A percentile compares a stretch with the other conserved stretches of the same genome.
phyloP scores from a whole-genome alignment of 1,140 invertebrate genomes.

The Tachypleus tridentatus region DNA sequence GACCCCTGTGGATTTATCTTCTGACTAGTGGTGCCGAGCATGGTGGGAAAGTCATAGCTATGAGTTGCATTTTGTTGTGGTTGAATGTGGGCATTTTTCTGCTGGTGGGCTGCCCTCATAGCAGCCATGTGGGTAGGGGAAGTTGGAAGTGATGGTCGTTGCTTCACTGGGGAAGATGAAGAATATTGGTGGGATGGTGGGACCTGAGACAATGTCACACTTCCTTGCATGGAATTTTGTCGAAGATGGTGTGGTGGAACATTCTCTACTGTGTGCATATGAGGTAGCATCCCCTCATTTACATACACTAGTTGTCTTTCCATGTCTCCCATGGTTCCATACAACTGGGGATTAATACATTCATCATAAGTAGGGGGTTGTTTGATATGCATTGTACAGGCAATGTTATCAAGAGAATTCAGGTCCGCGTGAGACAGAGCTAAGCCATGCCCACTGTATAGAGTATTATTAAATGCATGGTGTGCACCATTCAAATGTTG shows the following conservation, averaged over 20 bases:
- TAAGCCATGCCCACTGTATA: conserved; percentile 26
- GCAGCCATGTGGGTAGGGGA: conserved; percentile 91
- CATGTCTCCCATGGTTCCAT: conserved; percentile 5
- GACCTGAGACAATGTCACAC: conserved; percentile 40
- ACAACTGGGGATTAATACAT: conserved; percentile 51
- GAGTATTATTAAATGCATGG: conserved; percentile 35
- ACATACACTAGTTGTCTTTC: conserved; percentile 9
- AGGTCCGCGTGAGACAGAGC: conserved; percentile 30
- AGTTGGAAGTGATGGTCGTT: conserved; percentile 67
- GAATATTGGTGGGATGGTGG: conserved; percentile 30
- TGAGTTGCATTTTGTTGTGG: too few relatives aligned
- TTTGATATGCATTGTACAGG: conserved; percentile 9
- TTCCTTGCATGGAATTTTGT: conserved; percentile 18
- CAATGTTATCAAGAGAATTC: conserved; percentile 12
- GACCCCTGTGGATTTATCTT: too few relatives aligned
- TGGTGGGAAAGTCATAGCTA: too few relatives aligned
- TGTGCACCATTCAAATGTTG: conserved; percentile 13
- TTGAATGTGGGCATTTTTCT: conserved; percentile 38
- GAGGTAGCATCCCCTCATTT: conserved; percentile 16
- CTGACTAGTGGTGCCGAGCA: too few relatives aligned
- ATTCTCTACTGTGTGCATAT: conserved; percentile 1
- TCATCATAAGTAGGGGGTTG: conserved; percentile 64
- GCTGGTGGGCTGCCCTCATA: conserved; percentile 73
- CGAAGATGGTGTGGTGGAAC: conserved; percentile 44
- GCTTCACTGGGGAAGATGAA: conserved; percentile 44